phyloP scores from a whole-genome alignment of 2,113 vertebrate species.

The Aptenodytes patagonicus region DNA sequence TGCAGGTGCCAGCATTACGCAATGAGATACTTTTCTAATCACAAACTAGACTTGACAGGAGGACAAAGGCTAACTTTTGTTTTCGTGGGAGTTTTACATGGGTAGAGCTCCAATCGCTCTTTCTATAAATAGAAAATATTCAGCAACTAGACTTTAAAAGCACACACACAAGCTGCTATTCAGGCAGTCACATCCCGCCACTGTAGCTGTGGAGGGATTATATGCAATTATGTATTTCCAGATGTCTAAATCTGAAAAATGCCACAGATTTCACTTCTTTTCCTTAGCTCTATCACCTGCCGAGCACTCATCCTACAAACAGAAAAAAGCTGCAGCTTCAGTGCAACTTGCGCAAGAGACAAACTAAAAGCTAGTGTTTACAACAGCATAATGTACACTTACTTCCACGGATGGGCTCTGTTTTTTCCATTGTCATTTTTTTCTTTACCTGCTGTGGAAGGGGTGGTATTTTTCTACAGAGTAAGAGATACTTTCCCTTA shows the following conservation, averaged over 20 bases:
- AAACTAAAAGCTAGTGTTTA: neutral
- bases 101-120: fast-evolving
- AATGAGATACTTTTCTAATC: neutral
- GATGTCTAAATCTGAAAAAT: neutral
- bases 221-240: fast-evolving
- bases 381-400: fast-evolving
- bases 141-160: neutral
- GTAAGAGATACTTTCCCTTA: neutral
- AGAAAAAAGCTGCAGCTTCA: neutral
- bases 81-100: neutral
- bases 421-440: neutral
- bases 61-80: neutral
- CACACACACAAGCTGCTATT: fast-evolving
- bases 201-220: neutral
- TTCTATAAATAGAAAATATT: neutral
- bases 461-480: neutral
- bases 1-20: fast-evolving
- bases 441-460: neutral
- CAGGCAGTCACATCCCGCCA: neutral
- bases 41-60: neutral
- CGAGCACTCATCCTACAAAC: neutral
- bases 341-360: fast-evolving
- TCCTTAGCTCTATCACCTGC: neutral
- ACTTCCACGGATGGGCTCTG: neutral
- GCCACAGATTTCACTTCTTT: neutral